phyloP scores from a whole-genome alignment of 2,113 vertebrate genomes.

The Irena cyanogastra region DNA sequence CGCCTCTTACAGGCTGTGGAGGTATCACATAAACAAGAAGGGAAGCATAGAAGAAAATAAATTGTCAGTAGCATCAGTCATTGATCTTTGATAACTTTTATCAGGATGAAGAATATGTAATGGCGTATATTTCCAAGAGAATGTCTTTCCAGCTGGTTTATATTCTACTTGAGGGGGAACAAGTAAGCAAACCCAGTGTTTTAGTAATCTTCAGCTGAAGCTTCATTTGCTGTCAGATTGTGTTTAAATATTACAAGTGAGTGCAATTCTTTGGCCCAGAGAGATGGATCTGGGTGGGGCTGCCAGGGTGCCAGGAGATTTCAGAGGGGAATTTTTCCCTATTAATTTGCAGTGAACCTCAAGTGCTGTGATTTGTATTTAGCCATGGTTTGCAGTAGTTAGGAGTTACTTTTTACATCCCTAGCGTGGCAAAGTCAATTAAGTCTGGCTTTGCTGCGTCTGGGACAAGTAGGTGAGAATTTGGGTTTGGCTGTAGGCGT shows the following conservation, averaged over 20 bases:
- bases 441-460: neutral
- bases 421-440: neutral
- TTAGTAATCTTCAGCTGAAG: neutral
- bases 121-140: neutral
- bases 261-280: neutral
- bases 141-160: neutral
- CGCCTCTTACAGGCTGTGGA: neutral
- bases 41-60: neutral
- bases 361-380: neutral
- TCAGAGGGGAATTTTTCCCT: neutral
- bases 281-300: neutral
- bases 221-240: neutral
- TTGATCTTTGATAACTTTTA: neutral
- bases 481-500: neutral
- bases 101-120: neutral
- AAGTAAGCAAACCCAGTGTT: neutral
- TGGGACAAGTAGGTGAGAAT: neutral
- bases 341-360: neutral
- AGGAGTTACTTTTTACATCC: neutral
- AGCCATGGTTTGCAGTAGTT: neutral
- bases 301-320: neutral
- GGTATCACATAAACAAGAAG: neutral
- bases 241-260: neutral
- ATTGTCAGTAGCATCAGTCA: neutral
- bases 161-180: neutral